Conservation (phyloP, 2,888 invertebrate genomes). For the Eupithecia pulchellata region DNA sequence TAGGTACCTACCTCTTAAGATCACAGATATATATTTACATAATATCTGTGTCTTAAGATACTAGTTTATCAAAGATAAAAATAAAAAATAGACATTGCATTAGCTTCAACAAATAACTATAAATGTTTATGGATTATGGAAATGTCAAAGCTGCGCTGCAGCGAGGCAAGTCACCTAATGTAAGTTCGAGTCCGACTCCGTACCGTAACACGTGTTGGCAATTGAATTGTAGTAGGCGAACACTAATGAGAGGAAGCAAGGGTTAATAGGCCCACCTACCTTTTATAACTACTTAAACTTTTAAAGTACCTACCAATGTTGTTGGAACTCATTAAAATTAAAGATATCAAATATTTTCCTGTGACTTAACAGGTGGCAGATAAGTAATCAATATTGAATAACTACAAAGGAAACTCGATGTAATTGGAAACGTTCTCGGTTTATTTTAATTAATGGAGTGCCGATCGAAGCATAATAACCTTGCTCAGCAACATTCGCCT, state of each 20-base stretch:
- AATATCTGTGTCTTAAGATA: too few species aligned
- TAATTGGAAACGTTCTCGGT: constrained; percentile 26
- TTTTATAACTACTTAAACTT: background rate
- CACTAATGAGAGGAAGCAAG: constrained; percentile 21
- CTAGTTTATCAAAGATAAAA: background rate
- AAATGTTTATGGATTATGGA: constrained; percentile 12
- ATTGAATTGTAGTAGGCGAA: constrained; percentile 22
- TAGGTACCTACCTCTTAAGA: background rate
- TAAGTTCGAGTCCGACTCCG: constrained; percentile 10
- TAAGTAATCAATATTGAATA: background rate
- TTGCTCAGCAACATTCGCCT: constrained; percentile 33
- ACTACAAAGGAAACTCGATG: constrained; percentile 18
- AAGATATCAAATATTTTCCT: background rate
- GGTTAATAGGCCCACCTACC: constrained; percentile 8
- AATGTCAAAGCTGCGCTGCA: constrained; percentile 6
- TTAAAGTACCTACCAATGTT: background rate
- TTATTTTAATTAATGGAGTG: constrained; percentile 33
- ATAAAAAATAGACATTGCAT: constrained; percentile 1
- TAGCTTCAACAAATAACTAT: constrained; percentile 7
- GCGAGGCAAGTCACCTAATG: constrained; percentile 2
- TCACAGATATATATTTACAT: too few species aligned
- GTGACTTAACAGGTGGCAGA: constrained; percentile 8
- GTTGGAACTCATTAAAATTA: background rate
- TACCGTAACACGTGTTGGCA: constrained; percentile 20
- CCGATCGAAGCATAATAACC: constrained; percentile 32